These are phyloP conservation scores for Geophilus truncorum DNA, from an alignment of 2,888 invertebrate genomes.

Conservation along the genomic window DNA sequence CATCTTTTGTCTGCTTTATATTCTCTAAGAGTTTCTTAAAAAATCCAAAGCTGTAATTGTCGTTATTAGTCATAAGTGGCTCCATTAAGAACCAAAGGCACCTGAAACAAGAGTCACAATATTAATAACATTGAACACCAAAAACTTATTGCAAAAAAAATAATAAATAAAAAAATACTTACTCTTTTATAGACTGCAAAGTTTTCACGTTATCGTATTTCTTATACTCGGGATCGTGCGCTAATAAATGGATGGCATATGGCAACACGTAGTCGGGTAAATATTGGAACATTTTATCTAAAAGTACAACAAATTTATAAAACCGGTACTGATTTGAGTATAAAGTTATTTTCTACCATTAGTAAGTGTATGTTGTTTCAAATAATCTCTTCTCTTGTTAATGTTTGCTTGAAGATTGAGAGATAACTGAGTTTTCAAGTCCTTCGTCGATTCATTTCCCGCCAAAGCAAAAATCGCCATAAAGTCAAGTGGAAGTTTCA, in stretches of 20 bases:
- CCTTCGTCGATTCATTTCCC: conserved; percentile 80
- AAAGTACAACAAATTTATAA: neutral
- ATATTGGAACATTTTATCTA: conserved; percentile 49
- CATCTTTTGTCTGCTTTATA: conserved; percentile 92
- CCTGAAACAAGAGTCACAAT: conserved; percentile 45
- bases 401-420: conserved; percentile 86
- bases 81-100: conserved; percentile 93
- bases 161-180: no score
- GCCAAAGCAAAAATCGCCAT: conserved; percentile 92
- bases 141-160: no score
- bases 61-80: conserved; percentile 85
- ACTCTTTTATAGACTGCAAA: conserved; percentile 62
- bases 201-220: conserved; percentile 70
- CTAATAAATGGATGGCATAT: conserved; percentile 90
- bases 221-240: conserved; percentile 84
- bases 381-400: conserved; percentile 79
- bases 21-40: conserved; percentile 88
- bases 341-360: conserved; percentile 44
- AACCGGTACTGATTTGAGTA: neutral
- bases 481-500: conserved; percentile 80
- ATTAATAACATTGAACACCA: neutral
- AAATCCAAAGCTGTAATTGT: conserved; percentile 91
- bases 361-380: conserved; percentile 56
- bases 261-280: conserved; percentile 96
- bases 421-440: conserved; percentile 56